Evolutionary conservation across 2,888 invertebrate species (phyloP).

Genomic region (Cheilosia soror): DNA sequence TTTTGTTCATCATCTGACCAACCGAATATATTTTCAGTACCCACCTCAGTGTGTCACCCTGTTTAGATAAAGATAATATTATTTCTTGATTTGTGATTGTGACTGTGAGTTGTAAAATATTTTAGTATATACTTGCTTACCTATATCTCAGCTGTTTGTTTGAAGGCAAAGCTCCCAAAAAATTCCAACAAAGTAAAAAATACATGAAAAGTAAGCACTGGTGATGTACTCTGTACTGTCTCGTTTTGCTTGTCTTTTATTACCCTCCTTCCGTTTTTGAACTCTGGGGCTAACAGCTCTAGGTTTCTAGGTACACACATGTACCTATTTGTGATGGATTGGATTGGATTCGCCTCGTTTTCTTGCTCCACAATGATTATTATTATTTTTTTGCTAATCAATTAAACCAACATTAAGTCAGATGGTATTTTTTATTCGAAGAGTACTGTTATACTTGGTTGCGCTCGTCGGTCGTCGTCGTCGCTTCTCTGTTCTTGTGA

Average conservation of each 20-base stretch:
- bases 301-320: constrained; percentile 8
- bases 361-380: constrained; percentile 57
- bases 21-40: neutral
- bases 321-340: constrained; percentile 4
- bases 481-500: constrained; percentile 37
- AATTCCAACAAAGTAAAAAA: neutral
- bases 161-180: constrained; percentile 25
- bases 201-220: constrained; percentile 42
- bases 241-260: constrained; percentile 6
- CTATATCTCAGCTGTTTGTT: neutral
- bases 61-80: constrained; percentile 36
- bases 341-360: constrained; percentile 48
- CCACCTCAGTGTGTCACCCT: constrained; percentile 41
- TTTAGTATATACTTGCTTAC: neutral
- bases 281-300: neutral
- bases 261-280: neutral
- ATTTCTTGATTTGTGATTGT: constrained; percentile 40
- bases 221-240: neutral
- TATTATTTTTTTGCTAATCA: constrained; percentile 50
- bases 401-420: constrained; percentile 64
- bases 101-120: constrained; percentile 31
- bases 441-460: constrained; percentile 42
- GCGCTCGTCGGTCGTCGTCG: too few species aligned
- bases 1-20: neutral
- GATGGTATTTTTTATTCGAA: constrained; percentile 42